Evolutionary conservation across 1,140 invertebrate genomes (phyloP), one percentile per base, ranked within the genome.

Genomic region (Phymastichus coffea): DNA sequence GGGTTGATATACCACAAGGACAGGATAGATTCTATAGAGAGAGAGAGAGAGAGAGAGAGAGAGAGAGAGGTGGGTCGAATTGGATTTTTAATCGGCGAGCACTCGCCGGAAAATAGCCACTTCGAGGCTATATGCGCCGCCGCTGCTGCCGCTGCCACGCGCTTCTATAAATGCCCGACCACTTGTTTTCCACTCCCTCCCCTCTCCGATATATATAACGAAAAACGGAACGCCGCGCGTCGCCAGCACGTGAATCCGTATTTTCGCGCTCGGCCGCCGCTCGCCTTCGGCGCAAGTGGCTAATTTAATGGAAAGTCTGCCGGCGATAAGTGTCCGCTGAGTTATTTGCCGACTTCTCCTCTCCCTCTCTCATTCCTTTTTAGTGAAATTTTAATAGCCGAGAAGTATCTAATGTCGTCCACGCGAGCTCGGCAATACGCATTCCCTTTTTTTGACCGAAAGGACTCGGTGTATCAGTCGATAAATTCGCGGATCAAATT

Each of bases 91-190:
- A 79, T 79, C 77, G 75, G 70, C 69, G 75, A 67, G 73, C 77
- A 79, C 67, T 79, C 74, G 76, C 68, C 68, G 77, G 76, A 78
- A 79, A 79, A 79, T 79, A 78, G 76, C 76, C 76, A 78, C 75
- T 78, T 75, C 64, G 72, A 41, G 54, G n/a, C 28, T 7, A 33
- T 12, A 7, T 6, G 6, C 28, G 12, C 28, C 28, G 28, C 28
- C 6, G 28, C 12, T 7, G 6, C 6, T 12, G 28, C 49, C 65
- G 58, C 69, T 63, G 69, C 69, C 71, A 64, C 63, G 65, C 48
- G 70, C 59, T 63, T 74, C 69, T 68, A 72, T 63, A 70, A 73
- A 69, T 70, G 68, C 65, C 63, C 67, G 69, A 70, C 70, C 70
- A 71, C 65, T 71, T 72, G 68, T 70, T 70, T 67, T 59, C 65